phyloP scores from a whole-genome alignment of 1,140 invertebrate genomes.

The Brachionus paranguensis region DNA sequence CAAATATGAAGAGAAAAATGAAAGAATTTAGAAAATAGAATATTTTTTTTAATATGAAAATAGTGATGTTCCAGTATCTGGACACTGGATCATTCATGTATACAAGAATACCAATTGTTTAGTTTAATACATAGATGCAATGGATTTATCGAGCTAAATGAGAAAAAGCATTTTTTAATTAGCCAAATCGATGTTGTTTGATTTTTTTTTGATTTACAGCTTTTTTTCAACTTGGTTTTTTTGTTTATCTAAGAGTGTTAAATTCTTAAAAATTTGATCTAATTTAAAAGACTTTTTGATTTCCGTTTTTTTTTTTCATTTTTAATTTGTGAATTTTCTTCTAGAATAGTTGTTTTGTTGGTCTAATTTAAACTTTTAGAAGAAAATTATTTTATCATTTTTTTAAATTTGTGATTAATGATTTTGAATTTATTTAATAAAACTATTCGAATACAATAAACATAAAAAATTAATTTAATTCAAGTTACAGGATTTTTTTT shows the following conservation, averaged over 20 bases:
- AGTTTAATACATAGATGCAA: neutral
- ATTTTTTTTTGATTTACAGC: neutral
- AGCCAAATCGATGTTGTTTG: neutral
- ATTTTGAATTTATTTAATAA: no score
- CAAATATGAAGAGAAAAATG: neutral
- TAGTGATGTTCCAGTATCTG: neutral
- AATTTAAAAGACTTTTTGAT: neutral
- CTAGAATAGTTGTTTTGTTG: neutral
- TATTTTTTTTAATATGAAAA: conserved; percentile 1
- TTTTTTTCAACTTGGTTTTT: neutral
- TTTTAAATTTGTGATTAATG: no score
- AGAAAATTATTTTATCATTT: no score
- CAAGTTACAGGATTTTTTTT: no score
- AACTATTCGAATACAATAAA: no score
- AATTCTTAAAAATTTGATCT: neutral
- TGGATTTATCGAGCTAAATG: neutral
- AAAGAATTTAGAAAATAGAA: neutral
- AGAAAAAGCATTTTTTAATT: neutral
- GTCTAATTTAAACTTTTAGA: neutral
- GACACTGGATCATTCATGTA: conserved; percentile 16
- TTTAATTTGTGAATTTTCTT: no score
- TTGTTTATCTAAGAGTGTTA: neutral
- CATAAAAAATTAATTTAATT: no score
- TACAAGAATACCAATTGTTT: conserved; percentile 13
- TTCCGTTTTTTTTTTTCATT: neutral